Conservation (phyloP, 2,113 vertebrate genomes). For the Addax nasomaculatus region DNA sequence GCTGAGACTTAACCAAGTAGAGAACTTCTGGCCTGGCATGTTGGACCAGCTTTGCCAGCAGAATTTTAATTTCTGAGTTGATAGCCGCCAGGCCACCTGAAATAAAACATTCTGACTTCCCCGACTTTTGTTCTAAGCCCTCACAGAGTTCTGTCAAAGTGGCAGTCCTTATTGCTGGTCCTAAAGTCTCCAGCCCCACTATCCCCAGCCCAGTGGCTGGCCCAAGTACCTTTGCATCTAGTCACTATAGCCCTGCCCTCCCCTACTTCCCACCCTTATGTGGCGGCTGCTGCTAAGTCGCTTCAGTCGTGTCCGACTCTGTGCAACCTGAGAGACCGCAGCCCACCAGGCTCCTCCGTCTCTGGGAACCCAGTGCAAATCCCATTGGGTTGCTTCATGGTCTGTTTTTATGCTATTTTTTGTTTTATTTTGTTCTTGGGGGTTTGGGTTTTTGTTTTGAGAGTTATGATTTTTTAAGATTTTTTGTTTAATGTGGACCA, state of each 20-base stretch:
- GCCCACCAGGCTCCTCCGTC: too few relatives aligned
- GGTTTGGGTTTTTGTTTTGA: background rate
- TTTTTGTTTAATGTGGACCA: background rate
- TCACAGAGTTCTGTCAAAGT: background rate
- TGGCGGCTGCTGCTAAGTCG: too few relatives aligned
- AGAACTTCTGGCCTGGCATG: background rate
- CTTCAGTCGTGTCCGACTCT: too few relatives aligned
- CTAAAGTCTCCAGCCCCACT: background rate
- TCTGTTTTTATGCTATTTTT: background rate
- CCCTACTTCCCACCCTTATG: fast-evolving
- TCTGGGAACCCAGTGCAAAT: background rate
- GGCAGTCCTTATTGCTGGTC: too few relatives aligned
- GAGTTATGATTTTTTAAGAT: background rate
- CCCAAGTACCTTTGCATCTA: background rate
- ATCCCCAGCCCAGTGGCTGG: fast-evolving
- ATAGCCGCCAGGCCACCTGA: background rate
- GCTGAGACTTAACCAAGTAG: background rate
- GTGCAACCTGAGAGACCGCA: too few relatives aligned
- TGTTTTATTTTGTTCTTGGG: background rate
- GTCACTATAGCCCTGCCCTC: background rate
- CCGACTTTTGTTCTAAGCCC: background rate
- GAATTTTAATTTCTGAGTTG: background rate
- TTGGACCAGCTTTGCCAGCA: background rate
- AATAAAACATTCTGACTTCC: background rate
- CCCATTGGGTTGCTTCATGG: background rate